phyloP scores from a whole-genome alignment of 2,888 invertebrate genomes.

The Taphrorychus bicolor region DNA sequence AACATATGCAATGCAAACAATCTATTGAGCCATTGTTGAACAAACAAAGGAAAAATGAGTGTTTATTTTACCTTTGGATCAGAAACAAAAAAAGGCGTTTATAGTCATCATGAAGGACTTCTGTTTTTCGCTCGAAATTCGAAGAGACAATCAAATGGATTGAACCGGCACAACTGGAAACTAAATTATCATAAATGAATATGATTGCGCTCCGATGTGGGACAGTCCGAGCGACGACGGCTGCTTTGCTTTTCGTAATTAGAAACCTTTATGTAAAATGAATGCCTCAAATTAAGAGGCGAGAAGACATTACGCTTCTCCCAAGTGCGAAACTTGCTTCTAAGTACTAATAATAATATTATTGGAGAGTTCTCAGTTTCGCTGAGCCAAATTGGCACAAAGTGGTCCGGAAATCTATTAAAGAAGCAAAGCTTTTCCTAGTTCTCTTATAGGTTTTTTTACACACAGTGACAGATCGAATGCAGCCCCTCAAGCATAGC shows the following conservation, averaged over 20 bases:
- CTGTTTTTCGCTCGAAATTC: too few species aligned
- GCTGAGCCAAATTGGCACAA: constrained; percentile 20
- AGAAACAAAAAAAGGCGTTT: neutral
- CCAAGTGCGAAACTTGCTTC: constrained; percentile 58
- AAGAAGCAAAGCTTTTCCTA: neutral
- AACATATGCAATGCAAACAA: constrained; percentile 31
- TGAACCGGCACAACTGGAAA: constrained; percentile 67
- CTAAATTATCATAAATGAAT: constrained; percentile 79
- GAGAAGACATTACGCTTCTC: constrained; percentile 64
- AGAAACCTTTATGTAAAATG: constrained; percentile 53
- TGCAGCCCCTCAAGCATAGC: too few species aligned
- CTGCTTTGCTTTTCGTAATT: constrained; percentile 64
- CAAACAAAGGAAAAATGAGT: constrained; percentile 24
- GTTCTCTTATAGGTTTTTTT: too few species aligned
- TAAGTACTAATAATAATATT: constrained; percentile 57
- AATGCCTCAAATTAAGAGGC: constrained; percentile 67
- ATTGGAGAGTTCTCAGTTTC: constrained; percentile 45
- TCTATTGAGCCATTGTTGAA: constrained; percentile 19
- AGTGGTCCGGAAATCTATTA: neutral
- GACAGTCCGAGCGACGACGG: constrained; percentile 57
- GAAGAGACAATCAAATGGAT: neutral
- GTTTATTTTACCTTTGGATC: neutral
- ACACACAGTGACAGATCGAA: too few species aligned
- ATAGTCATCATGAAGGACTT: too few species aligned
- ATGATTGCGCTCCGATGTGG: constrained; percentile 47